A percentile compares a stretch with the other conserved stretches of the same genome.
Conservation (phyloP, 2,888 invertebrate species). For the Nematopogon swammerdamellus region DNA sequence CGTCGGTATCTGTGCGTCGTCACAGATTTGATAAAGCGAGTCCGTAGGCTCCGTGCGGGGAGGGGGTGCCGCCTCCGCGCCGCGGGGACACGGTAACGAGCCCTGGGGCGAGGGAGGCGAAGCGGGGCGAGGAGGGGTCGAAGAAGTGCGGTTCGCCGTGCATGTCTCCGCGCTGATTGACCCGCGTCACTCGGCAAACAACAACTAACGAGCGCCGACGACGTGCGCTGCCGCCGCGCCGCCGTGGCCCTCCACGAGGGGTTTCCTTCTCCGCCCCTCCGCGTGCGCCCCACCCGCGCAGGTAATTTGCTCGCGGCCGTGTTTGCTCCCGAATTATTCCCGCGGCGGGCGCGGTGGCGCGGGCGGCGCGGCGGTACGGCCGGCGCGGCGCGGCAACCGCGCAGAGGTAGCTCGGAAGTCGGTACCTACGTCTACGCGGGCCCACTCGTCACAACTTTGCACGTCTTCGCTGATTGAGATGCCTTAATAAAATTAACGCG, state of each 20-base stretch:
- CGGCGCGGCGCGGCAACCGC: too few species aligned
- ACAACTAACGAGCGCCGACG: slow-evolving; percentile 48
- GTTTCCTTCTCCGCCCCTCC: too few species aligned
- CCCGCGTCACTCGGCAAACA: slow-evolving; percentile 58
- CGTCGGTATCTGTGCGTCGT: slow-evolving; percentile 51
- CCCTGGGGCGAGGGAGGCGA: slow-evolving; percentile 21
- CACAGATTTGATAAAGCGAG: slow-evolving; percentile 52
- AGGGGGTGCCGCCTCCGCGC: slow-evolving; percentile 5
- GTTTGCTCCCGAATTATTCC: slow-evolving; percentile 40
- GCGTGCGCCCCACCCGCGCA: slow-evolving; percentile 3
- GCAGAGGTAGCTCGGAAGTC: too few species aligned
- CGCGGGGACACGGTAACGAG: slow-evolving; percentile 3
- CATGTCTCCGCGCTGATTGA: slow-evolving; percentile 55
- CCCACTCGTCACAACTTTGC: slow-evolving; percentile 23
- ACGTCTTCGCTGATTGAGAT: slow-evolving; percentile 48
- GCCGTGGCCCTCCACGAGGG: slow-evolving; percentile 10
- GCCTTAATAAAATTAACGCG: slow-evolving; percentile 53
- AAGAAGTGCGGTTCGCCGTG: slow-evolving; percentile 55
- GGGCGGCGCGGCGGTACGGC: neutral
- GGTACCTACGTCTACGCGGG: too few species aligned
- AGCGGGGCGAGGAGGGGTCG: slow-evolving; percentile 28
- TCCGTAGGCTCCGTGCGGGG: slow-evolving; percentile 20
- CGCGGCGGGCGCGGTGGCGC: slow-evolving; percentile 29
- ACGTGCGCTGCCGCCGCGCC: slow-evolving; percentile 27
- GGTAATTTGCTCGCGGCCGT: slow-evolving; percentile 26